Evolutionary conservation across 2,113 vertebrate genomes (phyloP).

Genomic region (Siniperca chuatsi): DNA sequence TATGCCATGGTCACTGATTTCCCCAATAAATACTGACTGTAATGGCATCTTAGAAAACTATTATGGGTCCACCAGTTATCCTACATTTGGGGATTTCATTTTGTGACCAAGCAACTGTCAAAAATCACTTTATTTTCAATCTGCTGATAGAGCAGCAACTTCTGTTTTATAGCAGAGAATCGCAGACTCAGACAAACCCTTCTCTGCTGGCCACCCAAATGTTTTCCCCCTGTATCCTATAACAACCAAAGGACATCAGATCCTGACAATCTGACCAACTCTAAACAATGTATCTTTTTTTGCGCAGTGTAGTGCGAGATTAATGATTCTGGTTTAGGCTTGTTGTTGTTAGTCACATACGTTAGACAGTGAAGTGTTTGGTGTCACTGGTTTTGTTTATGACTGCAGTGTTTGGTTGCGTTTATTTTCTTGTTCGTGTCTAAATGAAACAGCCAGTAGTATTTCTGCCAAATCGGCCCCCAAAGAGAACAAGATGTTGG

Average conservation of each 20-base stretch:
- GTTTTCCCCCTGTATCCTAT: slow-evolving; percentile 37
- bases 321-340: slow-evolving; percentile 28
- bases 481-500: slow-evolving; percentile 52
- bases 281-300: slow-evolving; percentile 45
- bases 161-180: slow-evolving; percentile 8
- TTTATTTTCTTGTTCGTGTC: slow-evolving; percentile 63
- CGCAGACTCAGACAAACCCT: not conserved
- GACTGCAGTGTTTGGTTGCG: slow-evolving; percentile 44
- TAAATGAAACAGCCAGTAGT: slow-evolving; percentile 28
- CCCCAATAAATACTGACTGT: slow-evolving; percentile 59
- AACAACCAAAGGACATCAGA: slow-evolving; percentile 48
- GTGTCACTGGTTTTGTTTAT: slow-evolving; percentile 64
- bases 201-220: slow-evolving; percentile 14
- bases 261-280: slow-evolving; percentile 35
- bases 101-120: slow-evolving; percentile 15
- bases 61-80: slow-evolving; percentile 37
- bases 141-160: slow-evolving; percentile 29
- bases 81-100: slow-evolving; percentile 46
- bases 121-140: slow-evolving; percentile 16
- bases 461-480: slow-evolving; percentile 44
- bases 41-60: slow-evolving; percentile 34
- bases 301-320: slow-evolving; percentile 15
- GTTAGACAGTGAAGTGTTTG: slow-evolving; percentile 45
- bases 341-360: slow-evolving; percentile 53
- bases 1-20: slow-evolving; percentile 44